A percentile compares a stretch with the other conserved stretches of the same genome.
Evolutionary conservation across 1,140 invertebrate genomes (phyloP).

Genomic region (Steinernema khuongi): DNA sequence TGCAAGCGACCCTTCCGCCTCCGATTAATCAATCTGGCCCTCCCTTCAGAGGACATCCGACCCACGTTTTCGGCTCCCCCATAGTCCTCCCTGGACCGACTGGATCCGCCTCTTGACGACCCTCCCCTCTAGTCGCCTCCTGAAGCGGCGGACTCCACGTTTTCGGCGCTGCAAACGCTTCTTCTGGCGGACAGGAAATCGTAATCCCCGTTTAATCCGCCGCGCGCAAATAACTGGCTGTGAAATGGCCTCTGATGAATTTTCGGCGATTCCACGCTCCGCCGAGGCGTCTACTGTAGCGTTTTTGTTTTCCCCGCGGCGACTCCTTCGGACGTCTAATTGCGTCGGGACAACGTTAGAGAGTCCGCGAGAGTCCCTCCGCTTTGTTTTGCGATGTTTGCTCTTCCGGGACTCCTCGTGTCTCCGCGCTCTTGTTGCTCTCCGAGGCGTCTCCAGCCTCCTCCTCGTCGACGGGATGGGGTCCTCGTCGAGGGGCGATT

Average conservation of each 20-base stretch:
- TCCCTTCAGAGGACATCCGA: too few relatives aligned
- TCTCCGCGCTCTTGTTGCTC: neutral
- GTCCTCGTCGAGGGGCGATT: too few relatives aligned
- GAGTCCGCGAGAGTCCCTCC: neutral
- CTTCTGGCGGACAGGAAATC: neutral
- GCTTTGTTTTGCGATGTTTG: neutral
- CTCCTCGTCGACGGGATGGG: too few relatives aligned
- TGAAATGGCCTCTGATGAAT: slow-evolving; percentile 6
- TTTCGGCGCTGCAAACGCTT: neutral
- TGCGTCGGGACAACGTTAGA: neutral
- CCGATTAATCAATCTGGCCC: slow-evolving; percentile 7
- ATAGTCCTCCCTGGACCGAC: neutral
- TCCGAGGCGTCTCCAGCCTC: too few relatives aligned
- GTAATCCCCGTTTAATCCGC: neutral
- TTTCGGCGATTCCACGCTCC: slow-evolving; percentile 1
- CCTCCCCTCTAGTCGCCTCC: neutral
- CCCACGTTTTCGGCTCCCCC: neutral
- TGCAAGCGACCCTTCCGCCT: neutral
- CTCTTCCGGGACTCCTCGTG: neutral
- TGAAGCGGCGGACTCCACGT: neutral
- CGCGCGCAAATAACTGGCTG: slow-evolving; percentile 14
- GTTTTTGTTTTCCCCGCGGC: too few relatives aligned
- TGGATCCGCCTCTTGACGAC: too few relatives aligned
- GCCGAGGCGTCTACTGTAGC: neutral
- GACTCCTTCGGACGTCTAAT: neutral